Base-by-base conservation (phyloP, 2,888 invertebrate species). In the Craniophora ligustri region DNA sequence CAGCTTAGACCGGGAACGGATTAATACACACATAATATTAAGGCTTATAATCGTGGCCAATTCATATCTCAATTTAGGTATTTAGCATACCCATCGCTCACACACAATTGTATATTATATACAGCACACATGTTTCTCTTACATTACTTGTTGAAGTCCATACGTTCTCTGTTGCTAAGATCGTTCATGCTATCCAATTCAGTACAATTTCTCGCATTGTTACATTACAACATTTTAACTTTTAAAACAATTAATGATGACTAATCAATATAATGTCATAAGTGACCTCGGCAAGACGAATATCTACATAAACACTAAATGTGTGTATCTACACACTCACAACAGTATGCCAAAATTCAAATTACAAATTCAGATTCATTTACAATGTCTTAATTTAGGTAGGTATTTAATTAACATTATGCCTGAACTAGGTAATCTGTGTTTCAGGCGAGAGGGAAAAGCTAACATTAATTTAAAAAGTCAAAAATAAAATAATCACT, bases 281-380 rank as follows among this genome's bases (percentile, higher is more conserved):
- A 23, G 13, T 11, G 36, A 36, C 36, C 36, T 36, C 36, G 36
- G 21, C 3, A 36, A 19, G 19, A 36, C 36, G 21, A 10, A 36
- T 11, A 36, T 36, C 6, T 19, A 23, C 21, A 13, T 23, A 3
- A 36, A 14, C 36, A 14, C 21, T 14, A 36, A 36, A 11, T 14
- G 11, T 11, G 13, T 16, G n/a, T n/a, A n/a, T 16, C 4, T 14
- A 32, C 16, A 8, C 32, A 3, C 8, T n/a, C 7, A 14, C 14
- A 32, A 15, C 31, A 32, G 2, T 32, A 15, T 15, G 14, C 15
- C 6, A 32, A 32, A n/a, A n/a, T n/a, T 32, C 8, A 32, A 32
- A 16, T 30, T 6, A 13, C 11, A 30, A 30, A 30, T n/a, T n/a
- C n/a, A n/a, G n/a, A n/a, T n/a, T n/a, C n/a, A n/a, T n/a, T n/a